Evolutionary conservation across 2,888 invertebrate genomes (phyloP), one percentile per base, ranked within the genome.

Genomic region (Enchytraeus crypticus): DNA sequence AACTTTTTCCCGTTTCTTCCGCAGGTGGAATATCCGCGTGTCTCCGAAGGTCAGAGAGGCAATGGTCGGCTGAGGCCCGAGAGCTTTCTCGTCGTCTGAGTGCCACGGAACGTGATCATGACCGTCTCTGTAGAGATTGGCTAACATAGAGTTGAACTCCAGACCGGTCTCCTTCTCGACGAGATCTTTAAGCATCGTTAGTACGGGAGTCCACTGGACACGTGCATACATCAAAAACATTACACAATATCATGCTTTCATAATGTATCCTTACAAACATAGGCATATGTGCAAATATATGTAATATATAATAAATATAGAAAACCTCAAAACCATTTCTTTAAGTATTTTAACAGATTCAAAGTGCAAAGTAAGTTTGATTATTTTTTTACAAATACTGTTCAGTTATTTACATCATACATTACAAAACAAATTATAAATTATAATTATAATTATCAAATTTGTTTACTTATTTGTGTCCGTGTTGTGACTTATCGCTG

Each of bases 51-150:
- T 74, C 34, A 78, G 56, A 0, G 77, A 77, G 0, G 80, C 81
- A 60, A 81, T 79, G 26, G 72, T 73, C 8, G 80, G 80, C 38
- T 74, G 65, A 8, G 71, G 66, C 3, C 81, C 80, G 55, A 82
- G 72, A 5, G 73, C 69, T 1, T 70, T 65, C 64, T 81, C 79
- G 66, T 79, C 77, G 65, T 82, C 82, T 56, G 77, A 71, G 66
- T 81, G 81, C 81, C 81, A 82, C 38, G 75, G 74, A 23, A 81
- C 77, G 65, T 74, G 74, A 64, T 82, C 81, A 63, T 81, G 76
- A 2, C 79, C 80, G 69, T 80, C 77, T 30, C 81, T 72, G 66
- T 81, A 82, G 33, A 81, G 70, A 66, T 81, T 81, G 51, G 80
- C 72, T 53, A 81, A 74, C 58, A 82, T 75, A 18, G 81, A 81